A percentile compares a stretch with the other conserved stretches of the same genome.
These are phyloP conservation scores for Chelonoidis abingdonii DNA, from an alignment of 2,113 vertebrate species.

Conservation along the genomic window DNA sequence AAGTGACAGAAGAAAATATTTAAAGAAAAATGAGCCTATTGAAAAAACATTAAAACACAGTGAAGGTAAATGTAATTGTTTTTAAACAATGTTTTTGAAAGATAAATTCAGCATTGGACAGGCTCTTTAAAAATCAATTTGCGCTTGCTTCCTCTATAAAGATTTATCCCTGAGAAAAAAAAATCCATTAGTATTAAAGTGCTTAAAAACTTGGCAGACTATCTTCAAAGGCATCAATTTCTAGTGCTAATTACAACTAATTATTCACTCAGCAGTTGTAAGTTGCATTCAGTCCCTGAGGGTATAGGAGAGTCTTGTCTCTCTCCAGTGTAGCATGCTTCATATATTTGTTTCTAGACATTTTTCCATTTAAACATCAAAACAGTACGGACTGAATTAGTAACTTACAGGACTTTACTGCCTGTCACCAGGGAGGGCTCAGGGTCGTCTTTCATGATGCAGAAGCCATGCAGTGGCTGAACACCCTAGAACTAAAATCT, in stretches of 20 bases:
- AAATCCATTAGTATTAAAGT: constrained; percentile 83
- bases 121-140: constrained; percentile 84
- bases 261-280: constrained; percentile 84
- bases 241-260: constrained; percentile 82
- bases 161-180: constrained; percentile 78
- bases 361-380: constrained; percentile 34
- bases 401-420: not conserved
- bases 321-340: constrained; percentile 38
- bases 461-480: rapidly evolving
- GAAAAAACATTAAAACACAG: constrained; percentile 61
- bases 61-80: constrained; percentile 75
- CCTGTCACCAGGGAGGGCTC: not conserved
- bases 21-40: constrained; percentile 57
- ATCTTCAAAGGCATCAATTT: constrained; percentile 84
- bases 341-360: constrained; percentile 62
- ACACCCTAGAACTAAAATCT: rapidly evolving
- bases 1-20: constrained; percentile 46
- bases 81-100: constrained; percentile 76
- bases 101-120: constrained; percentile 78
- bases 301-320: constrained; percentile 74
- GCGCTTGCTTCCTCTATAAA: constrained; percentile 75
- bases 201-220: constrained; percentile 83
- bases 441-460: not conserved
- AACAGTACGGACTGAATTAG: not conserved
- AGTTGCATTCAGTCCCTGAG: constrained; percentile 74